Base-by-base conservation (phyloP, 2,888 invertebrate genomes). In the Nycteola revayana region DNA sequence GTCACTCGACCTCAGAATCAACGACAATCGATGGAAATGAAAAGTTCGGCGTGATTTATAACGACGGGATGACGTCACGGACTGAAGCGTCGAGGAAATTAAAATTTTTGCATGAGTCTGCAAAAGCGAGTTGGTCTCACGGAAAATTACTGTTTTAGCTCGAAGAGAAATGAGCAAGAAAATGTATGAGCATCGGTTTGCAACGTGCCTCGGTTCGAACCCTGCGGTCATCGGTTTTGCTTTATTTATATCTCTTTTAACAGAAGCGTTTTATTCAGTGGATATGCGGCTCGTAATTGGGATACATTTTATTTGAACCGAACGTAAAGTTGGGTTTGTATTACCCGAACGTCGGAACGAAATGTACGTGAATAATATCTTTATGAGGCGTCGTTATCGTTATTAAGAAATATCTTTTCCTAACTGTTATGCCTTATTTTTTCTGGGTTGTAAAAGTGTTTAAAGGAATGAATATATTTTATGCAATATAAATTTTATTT, bases 81-180 rank as follows among this genome's bases (percentile, higher is more conserved):
- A 14, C 14, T 30, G 28, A 48, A 29, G 44, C 38, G 22, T 9
- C 23, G 26, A 52, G 41, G 49, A 51, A 54, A 56, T 57, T 56
- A 57, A 57, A 54, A 54, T 39, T 40, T 41, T 56, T 49, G 40
- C 51, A 54, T 56, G 51, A 54, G 10, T 46, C 54, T 23, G 42
- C 54, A 45, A 32, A 43, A 34, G 36, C 27, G 25, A 7, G 28
- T 28, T 17, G 31, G 21, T 34, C 5, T 11, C 27, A 28, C 32
- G 43, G 38, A 33, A 49, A 52, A 49, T 49, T 49, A 56, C 40
- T 28, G 43, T 24, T 33, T 20, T 22, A 36, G 43, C 55, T 50
- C n/a, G 32, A 44, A 27, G 33, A 9, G 29, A 26, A 45, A 10
- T 32, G 36, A 34, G 37, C 25, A 14, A 36, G 20, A 28, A 26